These are phyloP conservation scores for Anodontia alba DNA, from an alignment of 2,888 invertebrate species.

Conservation along the genomic window DNA sequence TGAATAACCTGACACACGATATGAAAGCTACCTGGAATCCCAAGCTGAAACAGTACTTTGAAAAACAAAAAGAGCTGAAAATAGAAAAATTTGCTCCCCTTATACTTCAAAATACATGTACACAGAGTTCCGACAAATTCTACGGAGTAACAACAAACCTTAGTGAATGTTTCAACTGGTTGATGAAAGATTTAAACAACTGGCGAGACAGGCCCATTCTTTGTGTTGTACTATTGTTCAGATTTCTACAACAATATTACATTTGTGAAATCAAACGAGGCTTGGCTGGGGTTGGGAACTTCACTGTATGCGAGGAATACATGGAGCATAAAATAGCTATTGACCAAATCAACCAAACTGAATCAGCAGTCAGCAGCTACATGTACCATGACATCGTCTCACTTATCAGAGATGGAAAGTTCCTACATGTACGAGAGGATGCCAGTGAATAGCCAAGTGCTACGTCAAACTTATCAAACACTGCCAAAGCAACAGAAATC, in stretches of 20 bases:
- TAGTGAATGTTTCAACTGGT: slow-evolving; percentile 1
- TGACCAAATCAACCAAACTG: background rate
- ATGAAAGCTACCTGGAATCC: slow-evolving; percentile 5
- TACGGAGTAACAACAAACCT: slow-evolving; percentile 15
- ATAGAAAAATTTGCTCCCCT: background rate
- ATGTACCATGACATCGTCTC: background rate
- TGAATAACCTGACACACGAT: background rate
- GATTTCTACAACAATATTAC: slow-evolving; percentile 4
- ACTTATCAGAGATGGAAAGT: background rate
- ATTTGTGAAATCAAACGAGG: slow-evolving; percentile 7
- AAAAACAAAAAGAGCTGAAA: background rate
- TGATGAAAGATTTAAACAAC: slow-evolving; percentile 20
- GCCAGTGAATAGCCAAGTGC: background rate
- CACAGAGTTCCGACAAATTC: background rate
- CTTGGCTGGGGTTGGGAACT: slow-evolving; percentile 1
- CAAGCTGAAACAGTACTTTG: background rate
- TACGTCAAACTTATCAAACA: background rate
- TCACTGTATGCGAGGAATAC: background rate
- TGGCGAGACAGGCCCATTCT: slow-evolving; percentile 16
- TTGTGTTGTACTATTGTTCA: background rate
- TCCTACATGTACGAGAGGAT: background rate
- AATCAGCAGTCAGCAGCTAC: background rate
- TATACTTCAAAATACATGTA: background rate
- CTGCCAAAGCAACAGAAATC: background rate
- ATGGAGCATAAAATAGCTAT: background rate